phyloP scores from a whole-genome alignment of 1,140 invertebrate species.

The fruit fly (Drosophila melanogaster) region DNA sequence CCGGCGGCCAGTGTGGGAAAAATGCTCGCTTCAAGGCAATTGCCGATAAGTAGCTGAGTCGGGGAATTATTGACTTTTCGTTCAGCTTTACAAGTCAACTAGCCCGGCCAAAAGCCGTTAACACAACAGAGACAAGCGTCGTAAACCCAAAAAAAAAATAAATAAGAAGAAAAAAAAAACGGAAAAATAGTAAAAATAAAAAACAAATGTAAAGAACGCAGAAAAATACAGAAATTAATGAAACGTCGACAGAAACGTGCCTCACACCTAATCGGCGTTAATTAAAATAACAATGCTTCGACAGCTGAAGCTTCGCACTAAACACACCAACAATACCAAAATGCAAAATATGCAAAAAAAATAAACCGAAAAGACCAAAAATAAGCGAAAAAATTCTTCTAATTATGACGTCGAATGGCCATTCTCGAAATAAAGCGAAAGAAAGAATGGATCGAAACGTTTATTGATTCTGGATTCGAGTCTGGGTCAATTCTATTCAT shows the following conservation, averaged over 20 bases:
- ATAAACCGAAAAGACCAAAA: slow-evolving; percentile 6
- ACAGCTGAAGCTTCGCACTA: slow-evolving; percentile 23
- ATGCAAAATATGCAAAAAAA: slow-evolving; percentile 44
- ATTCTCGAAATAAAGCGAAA: slow-evolving; percentile 17
- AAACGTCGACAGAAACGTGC: slow-evolving; percentile 58
- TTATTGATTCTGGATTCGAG: background rate
- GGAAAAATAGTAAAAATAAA: background rate
- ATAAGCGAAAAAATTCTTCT: slow-evolving; percentile 1
- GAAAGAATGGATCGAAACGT: slow-evolving; percentile 18
- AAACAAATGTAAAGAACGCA: background rate
- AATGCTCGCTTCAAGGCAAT: slow-evolving; percentile 63
- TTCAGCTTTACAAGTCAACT: slow-evolving; percentile 18
- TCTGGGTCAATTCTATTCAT: slow-evolving; percentile 40
- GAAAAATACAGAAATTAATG: slow-evolving; percentile 37
- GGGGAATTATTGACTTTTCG: slow-evolving; percentile 47
- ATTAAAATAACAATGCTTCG: slow-evolving; percentile 66
- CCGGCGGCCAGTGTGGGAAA: slow-evolving; percentile 58
- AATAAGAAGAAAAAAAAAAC: background rate
- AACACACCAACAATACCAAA: slow-evolving; percentile 18
- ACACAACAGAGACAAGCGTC: slow-evolving; percentile 6
- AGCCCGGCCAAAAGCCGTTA: slow-evolving; percentile 23
- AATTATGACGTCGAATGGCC: slow-evolving; percentile 40
- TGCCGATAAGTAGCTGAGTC: slow-evolving; percentile 49
- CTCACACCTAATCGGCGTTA: slow-evolving; percentile 59
- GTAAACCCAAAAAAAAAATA: slow-evolving; percentile 16